Evolutionary conservation across 2,113 vertebrate genomes (phyloP).

Genomic region (Orcinus orca): DNA sequence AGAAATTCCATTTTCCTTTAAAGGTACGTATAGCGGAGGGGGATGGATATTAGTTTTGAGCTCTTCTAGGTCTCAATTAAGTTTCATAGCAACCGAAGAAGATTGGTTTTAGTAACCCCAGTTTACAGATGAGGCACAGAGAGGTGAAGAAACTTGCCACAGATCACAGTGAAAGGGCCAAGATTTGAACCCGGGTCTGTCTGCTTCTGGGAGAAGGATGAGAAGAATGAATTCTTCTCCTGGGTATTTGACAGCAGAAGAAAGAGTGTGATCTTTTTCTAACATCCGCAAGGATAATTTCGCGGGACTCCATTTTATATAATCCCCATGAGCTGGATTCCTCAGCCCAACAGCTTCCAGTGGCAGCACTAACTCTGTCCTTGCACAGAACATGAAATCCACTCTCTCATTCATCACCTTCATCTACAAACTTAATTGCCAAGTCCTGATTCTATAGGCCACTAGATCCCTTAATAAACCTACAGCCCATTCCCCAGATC

Average conservation of each 20-base stretch:
- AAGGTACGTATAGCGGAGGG: background rate
- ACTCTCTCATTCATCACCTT: background rate
- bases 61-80: background rate
- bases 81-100: background rate
- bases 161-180: background rate
- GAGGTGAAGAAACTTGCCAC: background rate
- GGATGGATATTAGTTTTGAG: background rate
- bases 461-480: constrained; percentile 2
- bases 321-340: background rate
- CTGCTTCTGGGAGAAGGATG: background rate
- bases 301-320: background rate
- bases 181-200: background rate
- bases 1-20: background rate
- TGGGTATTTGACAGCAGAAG: background rate
- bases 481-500: background rate
- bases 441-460: background rate
- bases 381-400: background rate
- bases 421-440: background rate
- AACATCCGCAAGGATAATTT: background rate
- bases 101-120: background rate
- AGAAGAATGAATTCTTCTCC: background rate
- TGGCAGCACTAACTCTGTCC: background rate
- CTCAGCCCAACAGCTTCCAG: background rate
- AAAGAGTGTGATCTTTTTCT: background rate
- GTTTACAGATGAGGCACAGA: background rate